Conservation (phyloP, 2,113 vertebrate genomes). For the Pogonocichla stellata region DNA sequence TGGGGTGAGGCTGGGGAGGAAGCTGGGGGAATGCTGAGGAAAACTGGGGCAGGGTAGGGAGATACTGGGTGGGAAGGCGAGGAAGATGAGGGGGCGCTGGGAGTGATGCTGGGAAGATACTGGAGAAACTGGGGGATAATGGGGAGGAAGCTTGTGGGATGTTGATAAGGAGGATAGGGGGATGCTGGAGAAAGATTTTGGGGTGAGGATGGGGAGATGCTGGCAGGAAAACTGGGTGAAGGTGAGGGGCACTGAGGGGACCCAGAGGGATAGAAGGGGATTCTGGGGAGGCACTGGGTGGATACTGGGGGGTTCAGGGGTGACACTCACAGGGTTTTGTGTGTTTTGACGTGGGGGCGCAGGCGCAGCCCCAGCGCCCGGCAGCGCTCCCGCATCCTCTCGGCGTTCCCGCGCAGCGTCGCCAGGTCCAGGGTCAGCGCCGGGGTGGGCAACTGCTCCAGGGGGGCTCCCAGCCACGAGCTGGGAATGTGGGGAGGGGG, state of each 20-base stretch:
- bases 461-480: not conserved
- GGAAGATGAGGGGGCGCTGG: not conserved
- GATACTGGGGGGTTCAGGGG: fast-evolving
- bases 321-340: constrained; percentile 80
- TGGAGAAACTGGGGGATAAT: not conserved
- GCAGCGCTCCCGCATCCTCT: constrained; percentile 74
- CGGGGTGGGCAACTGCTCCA: constrained; percentile 73
- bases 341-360: constrained; percentile 86
- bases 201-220: not conserved
- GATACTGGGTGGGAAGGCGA: not conserved
- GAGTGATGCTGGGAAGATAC: not conserved
- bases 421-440: constrained; percentile 75
- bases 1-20: not conserved
- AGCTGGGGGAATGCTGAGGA: not conserved
- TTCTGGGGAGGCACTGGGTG: too few species aligned
- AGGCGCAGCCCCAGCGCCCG: constrained; percentile 75
- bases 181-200: too few species aligned
- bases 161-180: too few species aligned
- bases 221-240: not conserved
- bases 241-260: not conserved
- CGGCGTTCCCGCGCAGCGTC: constrained; percentile 72
- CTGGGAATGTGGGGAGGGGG: not conserved
- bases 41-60: not conserved
- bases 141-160: not conserved
- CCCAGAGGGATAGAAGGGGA: too few species aligned